phyloP scores from a whole-genome alignment of 2,113 vertebrate species.

The Oryctolagus cuniculus region DNA sequence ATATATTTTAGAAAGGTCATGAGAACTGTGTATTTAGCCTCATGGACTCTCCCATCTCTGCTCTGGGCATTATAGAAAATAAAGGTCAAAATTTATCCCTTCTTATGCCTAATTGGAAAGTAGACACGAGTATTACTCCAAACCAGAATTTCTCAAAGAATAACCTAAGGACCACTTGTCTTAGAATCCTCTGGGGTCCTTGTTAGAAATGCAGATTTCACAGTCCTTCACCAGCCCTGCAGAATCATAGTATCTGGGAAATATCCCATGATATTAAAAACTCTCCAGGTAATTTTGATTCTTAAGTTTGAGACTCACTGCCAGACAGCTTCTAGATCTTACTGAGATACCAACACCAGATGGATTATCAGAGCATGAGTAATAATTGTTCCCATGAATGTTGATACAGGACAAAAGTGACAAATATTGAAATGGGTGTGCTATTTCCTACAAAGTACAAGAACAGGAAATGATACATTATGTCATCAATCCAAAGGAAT shows the following conservation, averaged over 20 bases:
- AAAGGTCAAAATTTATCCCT: not conserved
- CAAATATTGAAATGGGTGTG: slow-evolving; percentile 37
- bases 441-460: slow-evolving; percentile 9
- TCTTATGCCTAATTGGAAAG: not conserved
- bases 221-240: not conserved
- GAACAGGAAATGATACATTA: slow-evolving; percentile 58
- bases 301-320: slow-evolving; percentile 5
- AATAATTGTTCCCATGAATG: slow-evolving; percentile 24
- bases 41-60: not conserved
- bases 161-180: not conserved
- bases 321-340: not conserved
- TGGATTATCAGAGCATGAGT: not conserved
- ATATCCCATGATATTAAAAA: slow-evolving; percentile 11
- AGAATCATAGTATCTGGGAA: slow-evolving; percentile 19
- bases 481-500: slow-evolving; percentile 22
- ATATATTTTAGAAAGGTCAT: slow-evolving; percentile 33
- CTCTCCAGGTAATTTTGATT: slow-evolving; percentile 38
- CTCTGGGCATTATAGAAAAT: not conserved
- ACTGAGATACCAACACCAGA: not conserved
- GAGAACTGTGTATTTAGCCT: not conserved
- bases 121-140: slow-evolving; percentile 17
- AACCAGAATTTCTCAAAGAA: not conserved
- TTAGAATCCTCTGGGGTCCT: not conserved
- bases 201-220: slow-evolving; percentile 5
- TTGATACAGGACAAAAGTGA: not conserved